Conservation (phyloP, 2,113 vertebrate species). For the Argyrosomus japonicus region DNA sequence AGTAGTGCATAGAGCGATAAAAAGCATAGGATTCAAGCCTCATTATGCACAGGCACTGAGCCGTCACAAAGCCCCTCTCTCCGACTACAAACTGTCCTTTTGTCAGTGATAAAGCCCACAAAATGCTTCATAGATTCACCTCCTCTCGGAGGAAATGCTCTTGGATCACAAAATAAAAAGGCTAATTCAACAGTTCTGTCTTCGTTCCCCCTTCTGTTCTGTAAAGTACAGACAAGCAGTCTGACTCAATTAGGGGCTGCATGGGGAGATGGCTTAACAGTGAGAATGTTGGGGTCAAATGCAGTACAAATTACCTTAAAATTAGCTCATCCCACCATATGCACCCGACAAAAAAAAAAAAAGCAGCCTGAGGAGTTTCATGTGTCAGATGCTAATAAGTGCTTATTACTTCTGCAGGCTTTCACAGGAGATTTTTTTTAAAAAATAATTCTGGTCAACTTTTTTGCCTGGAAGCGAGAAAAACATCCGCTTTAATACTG, state of each 20-base stretch:
- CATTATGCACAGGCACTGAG: conserved; percentile 35
- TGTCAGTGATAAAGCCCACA: conserved; percentile 50
- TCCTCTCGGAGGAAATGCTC: conserved; percentile 55
- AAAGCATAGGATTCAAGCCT: conserved; percentile 1
- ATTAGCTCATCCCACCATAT: conserved; percentile 12
- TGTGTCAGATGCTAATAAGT: not conserved
- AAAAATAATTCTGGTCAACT: not conserved
- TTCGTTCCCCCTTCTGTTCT: conserved; percentile 23
- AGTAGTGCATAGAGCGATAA: not conserved
- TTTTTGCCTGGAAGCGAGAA: not conserved
- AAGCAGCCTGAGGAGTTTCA: conserved; percentile 16
- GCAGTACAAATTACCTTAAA: conserved; percentile 35
- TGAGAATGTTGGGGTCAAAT: conserved; percentile 37
- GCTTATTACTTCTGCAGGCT: not conserved
- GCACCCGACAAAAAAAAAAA: conserved; percentile 16
- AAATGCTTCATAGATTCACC: conserved; percentile 49
- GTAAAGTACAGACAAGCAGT: conserved; percentile 52
- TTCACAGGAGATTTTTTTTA: not conserved
- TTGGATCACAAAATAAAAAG: conserved; percentile 48
- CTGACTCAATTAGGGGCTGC: conserved; percentile 42
- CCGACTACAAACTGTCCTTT: conserved; percentile 54
- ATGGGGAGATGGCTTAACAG: conserved; percentile 26
- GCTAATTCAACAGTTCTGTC: conserved; percentile 56
- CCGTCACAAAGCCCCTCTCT: conserved; percentile 47
- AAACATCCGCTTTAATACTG: not conserved